Percentiles rank a stretch among this genome's conserved stretches.
phyloP scores from a whole-genome alignment of 2,888 invertebrate species.

The Drosophila sordidapex region DNA sequence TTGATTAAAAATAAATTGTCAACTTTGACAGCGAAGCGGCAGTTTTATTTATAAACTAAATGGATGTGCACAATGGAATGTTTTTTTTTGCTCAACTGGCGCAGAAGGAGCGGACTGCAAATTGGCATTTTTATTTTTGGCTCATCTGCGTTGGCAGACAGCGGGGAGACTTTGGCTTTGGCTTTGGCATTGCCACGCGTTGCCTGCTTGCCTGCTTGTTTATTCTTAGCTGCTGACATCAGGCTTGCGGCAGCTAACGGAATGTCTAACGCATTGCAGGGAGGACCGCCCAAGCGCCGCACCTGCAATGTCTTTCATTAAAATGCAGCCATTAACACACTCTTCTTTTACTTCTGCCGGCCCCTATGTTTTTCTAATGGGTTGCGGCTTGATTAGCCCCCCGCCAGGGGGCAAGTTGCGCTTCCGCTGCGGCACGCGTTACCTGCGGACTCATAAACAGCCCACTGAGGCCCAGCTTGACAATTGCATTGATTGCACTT shows the following conservation, averaged over 20 bases:
- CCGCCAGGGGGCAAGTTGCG: constrained; percentile 1
- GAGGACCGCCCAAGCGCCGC: constrained; percentile 45
- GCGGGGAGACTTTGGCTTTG: constrained; percentile 60
- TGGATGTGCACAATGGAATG: constrained; percentile 56
- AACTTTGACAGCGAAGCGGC: constrained; percentile 75
- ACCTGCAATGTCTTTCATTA: constrained; percentile 56
- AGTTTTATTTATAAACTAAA: constrained; percentile 70
- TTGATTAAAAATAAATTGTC: constrained; percentile 79
- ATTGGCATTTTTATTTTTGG: constrained; percentile 68
- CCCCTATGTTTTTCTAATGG: constrained; percentile 21
- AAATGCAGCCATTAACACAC: constrained; percentile 59
- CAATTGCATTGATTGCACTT: constrained; percentile 39
- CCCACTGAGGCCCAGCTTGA: background rate
- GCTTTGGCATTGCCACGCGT: constrained; percentile 33
- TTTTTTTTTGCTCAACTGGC: constrained; percentile 12
- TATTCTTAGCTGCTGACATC: constrained; percentile 56
- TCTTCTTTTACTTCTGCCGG: constrained; percentile 4
- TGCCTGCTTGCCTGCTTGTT: constrained; percentile 17
- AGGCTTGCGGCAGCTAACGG: constrained; percentile 44
- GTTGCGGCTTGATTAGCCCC: background rate
- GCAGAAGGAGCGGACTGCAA: constrained; percentile 33
- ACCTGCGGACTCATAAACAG: constrained; percentile 32
- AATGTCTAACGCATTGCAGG: constrained; percentile 35
- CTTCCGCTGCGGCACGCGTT: constrained; percentile 41
- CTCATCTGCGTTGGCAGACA: constrained; percentile 57